These are phyloP conservation scores for Bubo scandiacus DNA, from an alignment of 2,113 vertebrate genomes.

Conservation along the genomic window DNA sequence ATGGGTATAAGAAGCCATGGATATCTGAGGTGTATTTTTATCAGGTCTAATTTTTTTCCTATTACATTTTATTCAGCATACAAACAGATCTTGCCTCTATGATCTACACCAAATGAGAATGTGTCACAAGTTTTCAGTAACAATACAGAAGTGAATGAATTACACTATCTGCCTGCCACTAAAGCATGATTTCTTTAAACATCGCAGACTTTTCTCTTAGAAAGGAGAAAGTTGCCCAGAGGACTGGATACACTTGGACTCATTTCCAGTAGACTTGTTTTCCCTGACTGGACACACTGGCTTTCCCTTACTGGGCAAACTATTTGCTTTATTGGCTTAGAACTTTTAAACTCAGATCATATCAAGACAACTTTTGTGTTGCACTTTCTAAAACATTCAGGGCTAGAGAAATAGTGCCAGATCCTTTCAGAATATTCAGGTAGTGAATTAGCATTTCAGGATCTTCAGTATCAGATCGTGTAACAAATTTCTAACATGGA, in stretches of 20 bases:
- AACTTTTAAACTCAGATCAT: not conserved
- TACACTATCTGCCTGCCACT: not conserved
- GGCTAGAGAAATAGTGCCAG: not conserved
- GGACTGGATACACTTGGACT: not conserved
- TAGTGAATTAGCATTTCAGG: not conserved
- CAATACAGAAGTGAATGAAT: not conserved
- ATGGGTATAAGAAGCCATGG: not conserved
- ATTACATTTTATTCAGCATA: not conserved
- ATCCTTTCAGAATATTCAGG: constrained; percentile 11
- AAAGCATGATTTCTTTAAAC: not conserved
- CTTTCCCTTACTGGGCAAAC: not conserved
- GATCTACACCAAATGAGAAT: not conserved
- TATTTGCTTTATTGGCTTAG: not conserved
- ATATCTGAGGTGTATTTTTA: not conserved
- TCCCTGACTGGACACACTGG: not conserved
- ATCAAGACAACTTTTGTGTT: not conserved
- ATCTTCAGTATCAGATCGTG: not conserved
- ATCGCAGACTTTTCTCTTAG: not conserved
- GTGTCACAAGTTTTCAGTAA: not conserved
- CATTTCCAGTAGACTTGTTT: not conserved
- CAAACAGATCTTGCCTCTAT: not conserved
- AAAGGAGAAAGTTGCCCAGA: not conserved
- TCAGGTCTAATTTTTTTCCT: not conserved
- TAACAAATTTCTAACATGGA: constrained; percentile 20
- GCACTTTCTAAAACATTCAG: not conserved